phyloP scores from a whole-genome alignment of 2,113 vertebrate species.

The Numida meleagris region DNA sequence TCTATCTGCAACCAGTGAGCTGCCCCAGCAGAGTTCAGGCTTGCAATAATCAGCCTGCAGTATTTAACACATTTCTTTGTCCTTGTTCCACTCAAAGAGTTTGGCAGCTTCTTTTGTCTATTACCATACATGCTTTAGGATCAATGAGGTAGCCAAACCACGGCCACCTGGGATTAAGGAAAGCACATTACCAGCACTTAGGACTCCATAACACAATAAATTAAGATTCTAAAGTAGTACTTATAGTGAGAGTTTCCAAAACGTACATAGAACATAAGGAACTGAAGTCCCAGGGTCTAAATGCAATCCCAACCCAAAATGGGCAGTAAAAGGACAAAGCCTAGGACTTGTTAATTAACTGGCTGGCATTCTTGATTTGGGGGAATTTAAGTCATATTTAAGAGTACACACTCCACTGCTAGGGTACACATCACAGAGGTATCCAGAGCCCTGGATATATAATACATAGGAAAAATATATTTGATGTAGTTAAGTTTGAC shows the following conservation, averaged over 20 bases:
- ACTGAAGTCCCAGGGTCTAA: background rate
- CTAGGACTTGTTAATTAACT: background rate
- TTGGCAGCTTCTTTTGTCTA: accelerated
- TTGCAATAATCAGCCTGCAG: background rate
- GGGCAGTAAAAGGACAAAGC: background rate
- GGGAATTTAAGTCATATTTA: background rate
- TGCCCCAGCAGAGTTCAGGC: background rate
- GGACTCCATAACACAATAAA: accelerated
- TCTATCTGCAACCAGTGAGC: background rate
- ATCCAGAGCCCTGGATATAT: background rate
- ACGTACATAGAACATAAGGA: accelerated
- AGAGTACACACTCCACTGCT: background rate
- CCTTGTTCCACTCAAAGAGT: background rate
- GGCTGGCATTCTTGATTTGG: background rate
- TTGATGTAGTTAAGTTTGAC: accelerated
- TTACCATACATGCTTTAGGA: accelerated
- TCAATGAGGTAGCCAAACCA: background rate
- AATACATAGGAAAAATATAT: background rate
- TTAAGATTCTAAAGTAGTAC: background rate
- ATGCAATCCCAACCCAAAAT: accelerated
- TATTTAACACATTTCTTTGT: background rate
- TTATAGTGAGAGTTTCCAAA: background rate
- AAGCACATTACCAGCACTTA: background rate
- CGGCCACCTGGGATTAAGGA: background rate
- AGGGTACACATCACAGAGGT: background rate